Evolutionary conservation across 2,797 vertebrate genomes (phyloP).

Genomic region (Acropternis orthonyx): DNA sequence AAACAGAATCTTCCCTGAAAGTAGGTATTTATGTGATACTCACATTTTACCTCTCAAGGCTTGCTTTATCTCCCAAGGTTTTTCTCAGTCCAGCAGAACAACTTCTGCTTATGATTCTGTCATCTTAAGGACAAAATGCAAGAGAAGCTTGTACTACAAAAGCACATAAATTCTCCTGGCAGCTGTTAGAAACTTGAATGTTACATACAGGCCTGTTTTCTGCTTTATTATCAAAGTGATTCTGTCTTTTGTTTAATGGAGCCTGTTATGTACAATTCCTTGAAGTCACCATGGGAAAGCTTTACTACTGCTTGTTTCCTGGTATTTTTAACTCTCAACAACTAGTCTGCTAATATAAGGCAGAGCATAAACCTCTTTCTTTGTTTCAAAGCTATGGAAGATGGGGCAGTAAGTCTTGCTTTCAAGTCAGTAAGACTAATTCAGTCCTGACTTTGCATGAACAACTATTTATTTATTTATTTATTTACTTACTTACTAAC

Average conservation of each 20-base stretch:
- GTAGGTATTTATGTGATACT: not conserved
- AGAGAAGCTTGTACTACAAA: not conserved
- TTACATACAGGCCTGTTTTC: not conserved
- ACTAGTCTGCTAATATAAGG: not conserved
- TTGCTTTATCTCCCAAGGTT: constrained; percentile 8
- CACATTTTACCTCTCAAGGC: not conserved
- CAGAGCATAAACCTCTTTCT: not conserved
- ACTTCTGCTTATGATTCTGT: not conserved
- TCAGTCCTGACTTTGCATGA: not conserved
- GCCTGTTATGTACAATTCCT: not conserved
- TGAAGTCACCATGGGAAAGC: not conserved
- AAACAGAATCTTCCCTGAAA: not conserved
- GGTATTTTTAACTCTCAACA: not conserved
- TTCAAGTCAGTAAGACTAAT: not conserved
- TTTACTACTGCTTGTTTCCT: not conserved
- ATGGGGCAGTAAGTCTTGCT: not conserved
- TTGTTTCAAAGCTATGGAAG: not conserved
- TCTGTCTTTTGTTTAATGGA: constrained; percentile 2
- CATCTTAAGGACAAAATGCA: not conserved
- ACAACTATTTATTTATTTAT: not conserved
- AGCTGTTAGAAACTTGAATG: not conserved
- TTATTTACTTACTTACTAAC: not conserved
- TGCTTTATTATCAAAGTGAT: not conserved
- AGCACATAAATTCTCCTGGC: not conserved
- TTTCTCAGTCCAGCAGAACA: constrained; percentile 19